phyloP scores from a whole-genome alignment of 2,797 vertebrate genomes.

The Gymnodraco acuticeps region DNA sequence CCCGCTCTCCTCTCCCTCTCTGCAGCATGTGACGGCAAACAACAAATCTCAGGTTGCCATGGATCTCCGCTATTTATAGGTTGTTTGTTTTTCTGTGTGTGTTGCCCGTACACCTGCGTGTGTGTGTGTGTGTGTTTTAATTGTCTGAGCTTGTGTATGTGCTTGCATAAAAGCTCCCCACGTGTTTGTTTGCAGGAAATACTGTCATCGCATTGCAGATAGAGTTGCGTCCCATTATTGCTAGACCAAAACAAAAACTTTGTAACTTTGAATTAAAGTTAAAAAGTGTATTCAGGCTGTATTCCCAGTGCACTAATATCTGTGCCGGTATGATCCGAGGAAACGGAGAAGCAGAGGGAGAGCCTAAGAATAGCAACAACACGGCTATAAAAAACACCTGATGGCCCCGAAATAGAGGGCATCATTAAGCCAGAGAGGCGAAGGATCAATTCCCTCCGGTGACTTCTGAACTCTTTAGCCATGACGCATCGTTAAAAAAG shows the following conservation, averaged over 20 bases:
- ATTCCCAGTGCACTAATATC: conserved; percentile 79
- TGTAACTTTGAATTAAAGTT: conserved; percentile 76
- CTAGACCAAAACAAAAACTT: conserved; percentile 46
- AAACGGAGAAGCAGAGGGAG: conserved; percentile 54
- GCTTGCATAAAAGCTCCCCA: conserved; percentile 25
- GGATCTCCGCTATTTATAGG: conserved; percentile 82
- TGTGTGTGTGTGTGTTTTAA: conserved; percentile 28
- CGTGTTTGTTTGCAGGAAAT: conserved; percentile 61
- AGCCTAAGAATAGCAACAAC: conserved; percentile 69
- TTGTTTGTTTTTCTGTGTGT: conserved; percentile 32
- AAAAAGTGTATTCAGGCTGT: conserved; percentile 68
- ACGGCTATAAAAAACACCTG: conserved; percentile 68
- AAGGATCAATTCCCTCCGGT: conserved; percentile 72
- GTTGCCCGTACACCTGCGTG: conserved; percentile 5
- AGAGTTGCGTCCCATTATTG: conserved; percentile 48
- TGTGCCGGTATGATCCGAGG: conserved; percentile 71
- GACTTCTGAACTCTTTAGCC: conserved; percentile 67
- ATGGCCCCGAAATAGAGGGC: conserved; percentile 79
- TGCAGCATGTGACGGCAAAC: conserved; percentile 77
- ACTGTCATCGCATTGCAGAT: conserved; percentile 62
- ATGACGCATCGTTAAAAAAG: conserved; percentile 28
- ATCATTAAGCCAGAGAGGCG: conserved; percentile 76
- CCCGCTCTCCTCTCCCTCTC: conserved; percentile 75
- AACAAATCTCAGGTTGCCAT: conserved; percentile 83
- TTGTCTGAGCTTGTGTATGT: conserved; percentile 25